Evolutionary conservation across 2,888 invertebrate species (phyloP), one percentile per base, ranked within the genome.

Genomic region (Pristionchus entomophagus): DNA sequence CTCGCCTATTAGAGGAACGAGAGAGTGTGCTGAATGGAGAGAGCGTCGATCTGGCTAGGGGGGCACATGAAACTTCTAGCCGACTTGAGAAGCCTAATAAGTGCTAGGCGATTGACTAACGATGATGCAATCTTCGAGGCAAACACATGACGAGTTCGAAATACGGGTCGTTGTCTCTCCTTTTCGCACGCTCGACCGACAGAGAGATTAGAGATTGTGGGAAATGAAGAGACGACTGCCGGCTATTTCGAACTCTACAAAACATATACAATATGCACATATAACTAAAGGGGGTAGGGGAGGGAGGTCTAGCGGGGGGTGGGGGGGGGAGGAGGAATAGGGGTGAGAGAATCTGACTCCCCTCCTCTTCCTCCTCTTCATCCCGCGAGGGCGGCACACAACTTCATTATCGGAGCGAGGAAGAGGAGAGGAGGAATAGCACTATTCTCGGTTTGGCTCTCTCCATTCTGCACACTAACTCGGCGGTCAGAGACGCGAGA

Each of bases 261-360:
- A 41, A 45, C 19, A 81, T 6, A 32, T 56, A 56, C 81, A 81
- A 56, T 81, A 53, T 81, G 78, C 81, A 81, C 81, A 81, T 56
- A 81, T 53, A 69, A 38, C 69, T 35, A 69, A 22, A 69, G 69
- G 38, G n/a, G n/a, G 22, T 56, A 22, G 41, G 69, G 38, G n/a
- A 69, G 69, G 38, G 69, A 78, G 81, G 80, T n/a, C n/a, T n/a
- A 78, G 69, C 69, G 81, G 35, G 35, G 73, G 59, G 81, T 26
- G 19, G 29, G 69, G 38, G 38, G 19, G 41, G 14, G 65, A 41
- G 69, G 32, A 32, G 26, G 62, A 82, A 41, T 45, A n/a, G n/a
- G 38, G 38, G 22, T 69, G 38, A 19, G 38, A 38, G 62, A 69
- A 32, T 81, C 81, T 56, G 81, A 35, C 53, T 81, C 56, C 26